Evolutionary conservation across 2,888 invertebrate genomes (phyloP).

Genomic region (Tolmerus cingulatus): DNA sequence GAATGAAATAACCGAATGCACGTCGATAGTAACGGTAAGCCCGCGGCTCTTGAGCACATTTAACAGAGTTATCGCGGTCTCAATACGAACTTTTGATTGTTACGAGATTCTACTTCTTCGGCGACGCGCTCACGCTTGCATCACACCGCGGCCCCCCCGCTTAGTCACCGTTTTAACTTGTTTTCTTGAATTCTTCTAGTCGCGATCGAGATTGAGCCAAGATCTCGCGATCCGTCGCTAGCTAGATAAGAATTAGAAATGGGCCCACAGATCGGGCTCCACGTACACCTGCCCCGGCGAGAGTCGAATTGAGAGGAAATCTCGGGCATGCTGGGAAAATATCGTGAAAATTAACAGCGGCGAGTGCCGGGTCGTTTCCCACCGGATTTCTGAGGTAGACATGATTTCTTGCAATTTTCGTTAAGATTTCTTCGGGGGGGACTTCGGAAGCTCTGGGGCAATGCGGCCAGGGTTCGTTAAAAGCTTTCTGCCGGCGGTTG

Average conservation of each 20-base stretch:
- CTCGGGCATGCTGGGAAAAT: background rate
- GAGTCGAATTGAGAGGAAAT: background rate
- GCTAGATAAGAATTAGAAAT: background rate
- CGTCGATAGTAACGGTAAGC: conserved; percentile 25
- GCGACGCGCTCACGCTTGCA: background rate
- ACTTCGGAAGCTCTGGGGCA: background rate
- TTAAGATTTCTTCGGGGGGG: background rate
- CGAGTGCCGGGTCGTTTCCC: background rate
- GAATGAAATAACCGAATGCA: conserved; percentile 6
- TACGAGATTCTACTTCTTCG: background rate
- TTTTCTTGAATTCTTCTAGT: background rate
- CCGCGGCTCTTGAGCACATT: conserved; percentile 29
- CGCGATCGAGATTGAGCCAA: background rate
- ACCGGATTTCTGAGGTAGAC: background rate
- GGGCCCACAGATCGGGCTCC: background rate
- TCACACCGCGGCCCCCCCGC: background rate
- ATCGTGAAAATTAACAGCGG: background rate
- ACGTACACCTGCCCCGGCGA: background rate
- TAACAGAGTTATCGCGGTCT: conserved; percentile 4
- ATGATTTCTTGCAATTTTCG: background rate
- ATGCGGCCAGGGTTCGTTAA: background rate
- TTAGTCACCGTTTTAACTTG: background rate
- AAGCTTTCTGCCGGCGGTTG: background rate
- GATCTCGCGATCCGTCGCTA: background rate
- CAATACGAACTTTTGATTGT: background rate